Evolutionary conservation across 2,113 vertebrate genomes (phyloP).

Genomic region (Gallinago undulata): DNA sequence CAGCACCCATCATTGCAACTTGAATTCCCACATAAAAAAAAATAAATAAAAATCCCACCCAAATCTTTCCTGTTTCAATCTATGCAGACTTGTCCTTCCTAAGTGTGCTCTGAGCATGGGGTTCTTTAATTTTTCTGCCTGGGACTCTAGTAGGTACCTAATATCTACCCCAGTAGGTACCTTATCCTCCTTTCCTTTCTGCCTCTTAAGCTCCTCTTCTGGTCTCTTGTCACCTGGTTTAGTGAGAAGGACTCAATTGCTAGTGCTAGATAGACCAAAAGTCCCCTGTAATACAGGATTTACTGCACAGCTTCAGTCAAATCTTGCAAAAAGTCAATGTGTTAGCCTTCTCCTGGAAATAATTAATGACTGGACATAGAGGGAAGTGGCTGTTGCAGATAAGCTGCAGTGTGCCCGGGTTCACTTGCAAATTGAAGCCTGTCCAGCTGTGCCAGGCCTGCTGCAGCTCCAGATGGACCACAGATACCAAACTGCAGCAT

Average conservation of each 20-base stretch:
- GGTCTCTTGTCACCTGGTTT: background rate
- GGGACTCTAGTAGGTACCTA: background rate
- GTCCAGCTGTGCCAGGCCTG: background rate
- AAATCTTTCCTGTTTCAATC: background rate
- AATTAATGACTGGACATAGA: background rate
- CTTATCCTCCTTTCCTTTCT: background rate
- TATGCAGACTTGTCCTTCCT: background rate
- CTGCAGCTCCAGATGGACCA: background rate
- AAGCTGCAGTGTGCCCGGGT: background rate
- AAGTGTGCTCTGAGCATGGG: background rate
- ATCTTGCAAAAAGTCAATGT: background rate
- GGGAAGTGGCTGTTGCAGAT: background rate
- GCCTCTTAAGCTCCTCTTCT: background rate
- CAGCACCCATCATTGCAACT: background rate
- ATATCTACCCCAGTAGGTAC: background rate
- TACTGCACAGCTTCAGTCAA: background rate
- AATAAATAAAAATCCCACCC: background rate
- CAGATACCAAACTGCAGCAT: background rate
- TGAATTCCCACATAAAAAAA: background rate
- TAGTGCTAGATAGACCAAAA: background rate
- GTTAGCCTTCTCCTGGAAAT: background rate
- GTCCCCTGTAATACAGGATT: background rate
- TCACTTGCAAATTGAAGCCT: background rate
- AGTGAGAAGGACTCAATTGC: background rate
- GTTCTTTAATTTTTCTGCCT: background rate